phyloP scores from a whole-genome alignment of 30 jellyfish, hydroid and myxozoan genomes.

The Chrysaora quinquecirrha region DNA sequence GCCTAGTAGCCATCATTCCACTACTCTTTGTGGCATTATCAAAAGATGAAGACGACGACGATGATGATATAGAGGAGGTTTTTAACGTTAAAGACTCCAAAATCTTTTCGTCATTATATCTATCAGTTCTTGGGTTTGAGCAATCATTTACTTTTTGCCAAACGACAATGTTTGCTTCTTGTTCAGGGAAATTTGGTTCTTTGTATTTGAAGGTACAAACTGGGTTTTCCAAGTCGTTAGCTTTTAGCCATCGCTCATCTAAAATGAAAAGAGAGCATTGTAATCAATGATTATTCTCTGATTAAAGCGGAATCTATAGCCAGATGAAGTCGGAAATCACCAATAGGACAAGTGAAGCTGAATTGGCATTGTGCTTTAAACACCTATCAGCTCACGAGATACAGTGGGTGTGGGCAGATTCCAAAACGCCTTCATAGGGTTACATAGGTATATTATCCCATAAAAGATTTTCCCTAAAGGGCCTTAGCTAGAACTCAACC shows the following conservation, averaged over 20 bases:
- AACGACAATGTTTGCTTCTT: constrained; percentile 9
- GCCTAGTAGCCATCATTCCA: neutral
- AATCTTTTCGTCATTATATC: neutral
- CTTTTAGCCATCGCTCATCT: neutral
- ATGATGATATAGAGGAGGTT: neutral
- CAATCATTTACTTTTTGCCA: neutral
- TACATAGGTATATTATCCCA: no score
- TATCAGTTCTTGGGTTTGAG: neutral
- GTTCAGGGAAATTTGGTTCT: neutral
- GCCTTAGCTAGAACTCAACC: no score
- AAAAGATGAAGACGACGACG: neutral
- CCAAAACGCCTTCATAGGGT: no score
- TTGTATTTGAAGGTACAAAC: neutral
- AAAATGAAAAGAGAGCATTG: neutral
- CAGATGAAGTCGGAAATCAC: no score
- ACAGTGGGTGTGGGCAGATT: no score
- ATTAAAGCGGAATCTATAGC: no score
- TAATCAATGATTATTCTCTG: no score
- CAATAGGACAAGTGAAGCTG: no score
- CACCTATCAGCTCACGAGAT: no score
- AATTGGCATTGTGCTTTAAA: no score
- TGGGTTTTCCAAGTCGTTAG: neutral
- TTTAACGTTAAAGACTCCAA: neutral
- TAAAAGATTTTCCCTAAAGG: no score
- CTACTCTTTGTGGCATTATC: neutral